Base-by-base conservation (phyloP, 2,113 vertebrate genomes). In the Hypocryptadius cinnamomeus region DNA sequence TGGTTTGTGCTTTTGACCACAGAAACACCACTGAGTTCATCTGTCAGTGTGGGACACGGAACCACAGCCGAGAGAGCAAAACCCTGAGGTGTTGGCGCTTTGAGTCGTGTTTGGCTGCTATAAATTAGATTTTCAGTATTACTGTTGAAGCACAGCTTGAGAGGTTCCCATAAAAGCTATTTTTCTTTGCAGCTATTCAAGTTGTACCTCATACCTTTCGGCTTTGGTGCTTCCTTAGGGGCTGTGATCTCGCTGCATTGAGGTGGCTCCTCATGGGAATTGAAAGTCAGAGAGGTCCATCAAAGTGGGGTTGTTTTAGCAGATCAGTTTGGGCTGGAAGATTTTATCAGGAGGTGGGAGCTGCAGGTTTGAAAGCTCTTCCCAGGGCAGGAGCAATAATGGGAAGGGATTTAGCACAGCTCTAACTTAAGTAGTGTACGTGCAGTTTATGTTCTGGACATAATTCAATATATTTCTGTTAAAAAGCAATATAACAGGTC, bases 221-320 rank as follows among this genome's bases (percentile, higher is more conserved):
- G 24, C 18, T 79, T 47, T 10, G 42, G 44, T 48, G 47, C 42
- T 86, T 77, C 9, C 30, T 72, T 25, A 20, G 33, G 23, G 25
- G 18, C 28, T 0, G 1, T 39, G 57, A 33, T 28, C 48, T 40
- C 59, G 66, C 40, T 83, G 63, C 30, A 8, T 1, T 1, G 2
- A 56, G 40, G 42, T 63, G 73, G n/a, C 54, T 77, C 60, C 63
- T 44, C 10, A 2, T 4, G 37, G 87, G 44, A 87, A 13, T 25
- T 0, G 1, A 17, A 81, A 54, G 4, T 2, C 14, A 14, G 9
- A 37, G 19, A 48, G 28, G 6, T n/a, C 7, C 0, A 3, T 57
- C 31, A 10, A 13, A 78, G 27, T 6, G 23, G 13, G 40, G 3
- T 23, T 5, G 17, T 28, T 93, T 42, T 16, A 89, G 27, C 47